Evolutionary conservation across 2,888 invertebrate species (phyloP).

Genomic region (Podabrus alpinus): DNA sequence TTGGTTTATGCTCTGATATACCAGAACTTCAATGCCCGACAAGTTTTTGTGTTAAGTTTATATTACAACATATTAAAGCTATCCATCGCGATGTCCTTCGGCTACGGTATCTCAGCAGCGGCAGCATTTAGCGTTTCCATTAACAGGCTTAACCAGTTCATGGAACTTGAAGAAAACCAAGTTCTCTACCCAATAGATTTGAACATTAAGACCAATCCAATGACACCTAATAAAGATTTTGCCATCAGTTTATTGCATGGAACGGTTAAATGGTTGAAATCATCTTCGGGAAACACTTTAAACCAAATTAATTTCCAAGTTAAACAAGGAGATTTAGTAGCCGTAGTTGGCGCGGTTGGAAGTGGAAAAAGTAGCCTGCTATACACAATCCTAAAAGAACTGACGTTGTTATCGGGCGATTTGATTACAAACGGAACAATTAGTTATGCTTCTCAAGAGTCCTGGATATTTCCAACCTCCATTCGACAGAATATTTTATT

Average conservation of each 20-base stretch:
- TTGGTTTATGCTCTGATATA: constrained; percentile 64
- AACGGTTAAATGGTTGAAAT: constrained; percentile 59
- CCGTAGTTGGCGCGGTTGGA: constrained; percentile 73
- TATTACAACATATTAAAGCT: constrained; percentile 75
- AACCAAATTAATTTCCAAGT: constrained; percentile 56
- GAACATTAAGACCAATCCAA: not conserved
- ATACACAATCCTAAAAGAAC: constrained; percentile 72
- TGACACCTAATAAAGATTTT: constrained; percentile 24
- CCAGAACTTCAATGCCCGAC: constrained; percentile 67
- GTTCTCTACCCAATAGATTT: constrained; percentile 30
- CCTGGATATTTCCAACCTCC: constrained; percentile 79
- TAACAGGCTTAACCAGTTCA: constrained; percentile 62
- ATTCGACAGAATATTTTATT: constrained; percentile 78
- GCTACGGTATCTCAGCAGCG: constrained; percentile 66
- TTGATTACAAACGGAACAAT: constrained; percentile 66
- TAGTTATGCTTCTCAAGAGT: constrained; percentile 80
- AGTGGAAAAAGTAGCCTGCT: constrained; percentile 68
- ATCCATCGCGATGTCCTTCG: constrained; percentile 74
- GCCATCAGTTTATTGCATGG: constrained; percentile 54
- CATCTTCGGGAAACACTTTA: constrained; percentile 56
- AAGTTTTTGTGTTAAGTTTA: constrained; percentile 72
- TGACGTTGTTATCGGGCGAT: constrained; percentile 65
- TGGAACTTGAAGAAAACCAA: constrained; percentile 62
- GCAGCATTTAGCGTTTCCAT: constrained; percentile 67
- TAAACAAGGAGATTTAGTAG: constrained; percentile 55